Evolutionary conservation across 1,140 invertebrate species (phyloP).

Genomic region (Caenorhabditis latens): DNA sequence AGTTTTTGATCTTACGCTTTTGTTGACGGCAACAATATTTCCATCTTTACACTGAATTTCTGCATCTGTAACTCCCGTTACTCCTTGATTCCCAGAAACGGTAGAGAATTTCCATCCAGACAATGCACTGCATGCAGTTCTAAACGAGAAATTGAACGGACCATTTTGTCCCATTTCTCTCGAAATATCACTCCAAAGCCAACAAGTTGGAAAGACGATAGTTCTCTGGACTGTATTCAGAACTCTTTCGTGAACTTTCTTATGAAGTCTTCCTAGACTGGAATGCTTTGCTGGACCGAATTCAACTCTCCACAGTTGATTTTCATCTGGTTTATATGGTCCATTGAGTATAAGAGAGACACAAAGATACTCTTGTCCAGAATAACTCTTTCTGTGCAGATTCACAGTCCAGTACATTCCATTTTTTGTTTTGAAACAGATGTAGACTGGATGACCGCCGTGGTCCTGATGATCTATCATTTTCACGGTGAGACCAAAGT

Average conservation of each 20-base stretch:
- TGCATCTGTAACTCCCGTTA: background rate
- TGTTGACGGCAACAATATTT: background rate
- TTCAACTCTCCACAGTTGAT: background rate
- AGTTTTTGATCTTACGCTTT: background rate
- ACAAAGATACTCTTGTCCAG: background rate
- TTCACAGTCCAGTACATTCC: background rate
- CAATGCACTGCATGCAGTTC: background rate
- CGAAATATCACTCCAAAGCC: background rate
- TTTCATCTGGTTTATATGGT: background rate
- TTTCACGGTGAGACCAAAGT: background rate
- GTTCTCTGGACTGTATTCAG: slow-evolving; percentile 1
- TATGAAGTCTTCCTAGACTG: background rate
- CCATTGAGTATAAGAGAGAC: background rate
- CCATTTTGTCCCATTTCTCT: slow-evolving; percentile 3
- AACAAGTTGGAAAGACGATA: slow-evolving; percentile 6
- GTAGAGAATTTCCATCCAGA: background rate
- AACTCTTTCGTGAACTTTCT: background rate
- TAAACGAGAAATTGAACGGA: background rate
- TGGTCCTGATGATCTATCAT: background rate
- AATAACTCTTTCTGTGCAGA: background rate
- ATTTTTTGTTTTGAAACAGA: slow-evolving; percentile 5
- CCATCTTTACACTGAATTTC: background rate
- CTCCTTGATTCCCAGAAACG: background rate
- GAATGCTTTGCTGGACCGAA: background rate
- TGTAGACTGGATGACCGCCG: background rate